Base-by-base conservation (phyloP, 1,140 invertebrate genomes). In the Bombus superbus region DNA sequence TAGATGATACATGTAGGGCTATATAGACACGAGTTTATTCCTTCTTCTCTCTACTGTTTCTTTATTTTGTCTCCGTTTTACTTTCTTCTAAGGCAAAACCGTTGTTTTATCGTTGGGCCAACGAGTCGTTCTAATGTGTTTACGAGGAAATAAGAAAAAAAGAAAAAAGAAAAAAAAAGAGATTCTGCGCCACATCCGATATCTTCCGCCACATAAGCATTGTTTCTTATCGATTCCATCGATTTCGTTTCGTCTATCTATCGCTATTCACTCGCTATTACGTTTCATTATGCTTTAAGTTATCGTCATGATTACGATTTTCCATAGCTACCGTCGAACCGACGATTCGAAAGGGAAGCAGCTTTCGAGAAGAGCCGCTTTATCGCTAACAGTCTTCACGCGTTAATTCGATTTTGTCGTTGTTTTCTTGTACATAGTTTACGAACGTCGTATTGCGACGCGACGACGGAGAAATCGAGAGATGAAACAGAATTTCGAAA, bases 361-460 rank as follows among this genome's bases (percentile, higher is more conserved):
- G 35, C 25, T 18, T 18, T 85, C 28, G 53, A 81, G 15, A 72
- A n/a, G 11, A 11, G 6, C 71, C 62, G 83, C 40, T 80, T 88
- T 85, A 79, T 25, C 28, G 64, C 47, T 11, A 59, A n/a, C n/a
- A 44, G 15, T 79, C 42, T 86, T 74, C 86, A 80, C 71, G 87
- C 73, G 88, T 88, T 88, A 79, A 86, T 89, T 92, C 85, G 89
- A 88, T 92, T 92, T 86, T 88, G 75, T 94, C 92, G 86, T 94
- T 94, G 68, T 94, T 92, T 10, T 76, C 53, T 91, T 93, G 92
- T 92, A 93, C 88, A 93, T 94, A 94, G 92, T 93, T 93, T 92
- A 92, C 91, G 92, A 82, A 85, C 75, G 59, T 85, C 71, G 72
- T 73, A 72, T 66, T 44, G 53, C 38, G n/a, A n/a, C 18, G n/a